Base-by-base conservation (phyloP, 2,113 vertebrate species). In the Elachura formosa region DNA sequence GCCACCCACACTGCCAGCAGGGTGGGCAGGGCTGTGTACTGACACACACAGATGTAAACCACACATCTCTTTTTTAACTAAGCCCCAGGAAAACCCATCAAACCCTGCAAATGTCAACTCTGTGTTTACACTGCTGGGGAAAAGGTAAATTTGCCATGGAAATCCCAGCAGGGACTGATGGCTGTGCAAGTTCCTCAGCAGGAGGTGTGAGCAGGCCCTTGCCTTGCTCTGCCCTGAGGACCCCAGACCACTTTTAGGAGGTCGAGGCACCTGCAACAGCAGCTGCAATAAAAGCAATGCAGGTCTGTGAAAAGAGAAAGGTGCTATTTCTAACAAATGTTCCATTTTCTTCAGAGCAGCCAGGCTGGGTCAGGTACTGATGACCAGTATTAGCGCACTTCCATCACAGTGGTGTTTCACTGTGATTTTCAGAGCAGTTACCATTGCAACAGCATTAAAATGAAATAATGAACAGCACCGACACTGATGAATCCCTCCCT, bases 101-200 rank as follows among this genome's bases (percentile, higher is more conserved):
- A 91, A 89, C 81, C 82, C 82, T 91, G 93, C 92, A 96, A 96
- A 95, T 94, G 87, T 91, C 96, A 96, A 52, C 87, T 33, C 58
- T 1, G 28, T 56, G 72, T 96, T 95, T 83, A 95, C 93, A 81
- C 88, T 94, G 86, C 83, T 63, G 59, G 75, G 43, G 52, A 48
- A 54, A 95, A 94, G 90, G 86, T 90, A 95, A 94, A 96, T 94
- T 95, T 94, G 90, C 74, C 66, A 33, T 46, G 5, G 33, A 46
- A 56, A 40, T 81, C 91, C 77, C 92, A 22, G 62, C 31, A 74
- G 74, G 79, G 48, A 36, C 1, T 7, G 52, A 72, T 23, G 85
- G 74, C 84, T 69, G 58, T 2, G n/a, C 7, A 15, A 14, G 63
- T 8, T 87, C 28, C 68, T 59, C 46, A 20, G 85, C 68, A 81